These are phyloP conservation scores for Tenebrosternarchus preto DNA, from an alignment of 2,113 vertebrate species.

Conservation along the genomic window DNA sequence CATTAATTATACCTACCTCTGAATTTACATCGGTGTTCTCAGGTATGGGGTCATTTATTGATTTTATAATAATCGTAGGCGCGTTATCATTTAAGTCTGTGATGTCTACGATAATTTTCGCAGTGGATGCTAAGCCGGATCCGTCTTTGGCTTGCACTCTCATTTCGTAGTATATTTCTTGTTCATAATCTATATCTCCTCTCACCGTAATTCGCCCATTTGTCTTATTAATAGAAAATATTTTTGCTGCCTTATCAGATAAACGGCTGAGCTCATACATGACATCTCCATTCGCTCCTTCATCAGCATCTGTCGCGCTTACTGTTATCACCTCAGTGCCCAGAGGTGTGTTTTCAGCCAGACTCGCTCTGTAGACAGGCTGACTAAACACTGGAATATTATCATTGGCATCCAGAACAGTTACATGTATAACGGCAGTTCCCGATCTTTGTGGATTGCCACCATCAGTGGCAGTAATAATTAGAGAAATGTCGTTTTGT, in stretches of 20 bases:
- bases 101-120: slow-evolving; percentile 50
- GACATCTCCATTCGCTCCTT: slow-evolving; percentile 79
- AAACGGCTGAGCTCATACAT: slow-evolving; percentile 47
- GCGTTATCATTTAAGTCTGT: slow-evolving; percentile 49
- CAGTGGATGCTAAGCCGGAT: slow-evolving; percentile 44
- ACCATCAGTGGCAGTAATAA: slow-evolving; percentile 68
- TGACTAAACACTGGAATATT: slow-evolving; percentile 43
- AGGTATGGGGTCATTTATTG: slow-evolving; percentile 17
- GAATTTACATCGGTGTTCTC: slow-evolving; percentile 33
- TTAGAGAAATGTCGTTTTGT: slow-evolving; percentile 47
- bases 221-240: slow-evolving; percentile 43
- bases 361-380: slow-evolving; percentile 18
- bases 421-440: slow-evolving; percentile 64
- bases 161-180: slow-evolving; percentile 47
- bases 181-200: slow-evolving; percentile 48
- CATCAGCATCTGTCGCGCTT: slow-evolving; percentile 52
- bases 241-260: slow-evolving; percentile 8
- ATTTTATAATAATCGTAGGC: slow-evolving; percentile 36
- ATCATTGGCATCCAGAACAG: slow-evolving; percentile 54
- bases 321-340: slow-evolving; percentile 56
- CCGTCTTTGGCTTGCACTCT: slow-evolving; percentile 40
- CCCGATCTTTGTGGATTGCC: slow-evolving; percentile 65
- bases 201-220: slow-evolving; percentile 37
- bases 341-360: slow-evolving; percentile 39
- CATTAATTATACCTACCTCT: slow-evolving; percentile 50